Evolutionary conservation across 2,888 invertebrate genomes (phyloP).

Genomic region (Erannis defoliaria): DNA sequence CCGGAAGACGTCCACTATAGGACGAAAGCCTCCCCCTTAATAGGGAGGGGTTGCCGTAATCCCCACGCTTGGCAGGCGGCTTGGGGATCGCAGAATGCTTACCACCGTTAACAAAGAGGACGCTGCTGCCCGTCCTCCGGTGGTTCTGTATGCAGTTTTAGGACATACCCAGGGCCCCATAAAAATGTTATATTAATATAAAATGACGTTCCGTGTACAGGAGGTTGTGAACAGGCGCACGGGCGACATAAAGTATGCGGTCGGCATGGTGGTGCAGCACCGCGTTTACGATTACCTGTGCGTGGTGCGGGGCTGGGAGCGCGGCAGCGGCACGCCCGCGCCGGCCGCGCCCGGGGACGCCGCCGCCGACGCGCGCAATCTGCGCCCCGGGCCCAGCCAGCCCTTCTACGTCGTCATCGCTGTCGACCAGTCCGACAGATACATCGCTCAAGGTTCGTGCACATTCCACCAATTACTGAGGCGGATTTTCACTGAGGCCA

Average conservation of each 20-base stretch:
- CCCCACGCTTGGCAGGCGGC: too few species aligned
- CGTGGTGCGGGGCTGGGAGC: constrained; percentile 91
- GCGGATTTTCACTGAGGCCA: too few species aligned
- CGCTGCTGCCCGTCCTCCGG: too few species aligned
- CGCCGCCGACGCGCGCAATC: constrained; percentile 52
- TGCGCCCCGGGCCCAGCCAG: constrained; percentile 84
- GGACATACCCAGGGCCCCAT: too few species aligned
- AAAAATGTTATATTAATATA: too few species aligned
- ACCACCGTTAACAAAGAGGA: too few species aligned
- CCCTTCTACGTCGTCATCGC: constrained; percentile 91
- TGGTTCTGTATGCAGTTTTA: too few species aligned
- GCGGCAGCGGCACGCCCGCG: constrained; percentile 86
- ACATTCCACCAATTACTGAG: neutral
- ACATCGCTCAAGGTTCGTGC: constrained; percentile 88
- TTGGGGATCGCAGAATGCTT: too few species aligned
- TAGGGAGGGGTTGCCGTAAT: too few species aligned
- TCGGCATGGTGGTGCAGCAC: constrained; percentile 91
- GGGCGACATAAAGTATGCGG: constrained; percentile 82
- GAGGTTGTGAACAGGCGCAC: constrained; percentile 48
- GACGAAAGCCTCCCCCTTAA: too few species aligned
- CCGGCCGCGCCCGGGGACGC: neutral
- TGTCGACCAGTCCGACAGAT: constrained; percentile 89
- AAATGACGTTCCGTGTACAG: too few species aligned
- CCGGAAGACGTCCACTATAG: too few species aligned
- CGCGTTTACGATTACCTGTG: constrained; percentile 87